phyloP scores from a whole-genome alignment of 2,888 invertebrate genomes.

The Meghimatium bilineatum region DNA sequence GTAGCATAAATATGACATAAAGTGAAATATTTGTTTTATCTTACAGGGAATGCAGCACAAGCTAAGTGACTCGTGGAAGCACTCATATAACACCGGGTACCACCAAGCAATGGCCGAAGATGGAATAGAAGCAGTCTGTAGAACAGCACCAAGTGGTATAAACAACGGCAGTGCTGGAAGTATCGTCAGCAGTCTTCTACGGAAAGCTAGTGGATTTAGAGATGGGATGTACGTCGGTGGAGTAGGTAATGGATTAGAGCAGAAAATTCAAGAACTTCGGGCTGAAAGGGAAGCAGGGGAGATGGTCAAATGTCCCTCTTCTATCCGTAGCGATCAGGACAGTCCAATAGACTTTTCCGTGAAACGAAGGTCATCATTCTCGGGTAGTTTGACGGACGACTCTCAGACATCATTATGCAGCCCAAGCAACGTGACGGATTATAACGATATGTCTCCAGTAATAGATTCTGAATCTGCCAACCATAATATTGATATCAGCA shows the following conservation, averaged over 20 bases:
- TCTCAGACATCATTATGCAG: slow-evolving; percentile 49
- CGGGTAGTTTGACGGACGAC: slow-evolving; percentile 52
- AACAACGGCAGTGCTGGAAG: slow-evolving; percentile 16
- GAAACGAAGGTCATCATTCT: slow-evolving; percentile 48
- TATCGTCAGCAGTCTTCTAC: slow-evolving; percentile 27
- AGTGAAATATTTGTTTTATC: neutral
- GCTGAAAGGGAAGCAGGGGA: slow-evolving; percentile 42
- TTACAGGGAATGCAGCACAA: slow-evolving; percentile 45
- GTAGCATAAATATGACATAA: neutral
- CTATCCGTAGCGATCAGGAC: slow-evolving; percentile 45
- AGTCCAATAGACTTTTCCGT: slow-evolving; percentile 53
- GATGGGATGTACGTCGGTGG: slow-evolving; percentile 4
- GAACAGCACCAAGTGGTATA: neutral
- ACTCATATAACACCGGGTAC: slow-evolving; percentile 31
- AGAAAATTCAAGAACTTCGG: slow-evolving; percentile 44
- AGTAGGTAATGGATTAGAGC: slow-evolving; percentile 12
- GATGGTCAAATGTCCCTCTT: slow-evolving; percentile 23
- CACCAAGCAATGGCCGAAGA: slow-evolving; percentile 36
- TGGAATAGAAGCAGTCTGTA: neutral
- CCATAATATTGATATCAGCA: neutral
- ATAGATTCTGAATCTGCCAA: neutral
- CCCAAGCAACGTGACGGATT: slow-evolving; percentile 43
- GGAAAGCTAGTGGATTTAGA: neutral
- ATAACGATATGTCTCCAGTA: slow-evolving; percentile 19
- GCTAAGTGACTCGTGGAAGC: slow-evolving; percentile 38